phyloP scores from a whole-genome alignment of 2,797 vertebrate species.

The Pseudocheirus occidentalis region DNA sequence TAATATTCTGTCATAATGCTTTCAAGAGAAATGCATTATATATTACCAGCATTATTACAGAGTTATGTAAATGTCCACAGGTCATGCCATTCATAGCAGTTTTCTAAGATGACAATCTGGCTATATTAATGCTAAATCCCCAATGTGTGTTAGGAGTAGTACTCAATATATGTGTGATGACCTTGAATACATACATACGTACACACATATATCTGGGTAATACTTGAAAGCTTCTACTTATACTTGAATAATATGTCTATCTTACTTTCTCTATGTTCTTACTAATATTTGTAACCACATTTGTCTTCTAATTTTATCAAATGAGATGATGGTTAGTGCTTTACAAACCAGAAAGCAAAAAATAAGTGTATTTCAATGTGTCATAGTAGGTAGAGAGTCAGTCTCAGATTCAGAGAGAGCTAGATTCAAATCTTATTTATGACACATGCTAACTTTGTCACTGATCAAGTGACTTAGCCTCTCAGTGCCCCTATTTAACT shows the following conservation, averaged over 20 bases:
- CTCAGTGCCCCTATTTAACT: neutral
- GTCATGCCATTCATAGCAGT: neutral
- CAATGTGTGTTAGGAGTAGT: neutral
- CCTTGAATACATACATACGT: neutral
- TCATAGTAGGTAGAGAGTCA: neutral
- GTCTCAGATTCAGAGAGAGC: neutral
- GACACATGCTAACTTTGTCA: neutral
- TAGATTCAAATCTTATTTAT: neutral
- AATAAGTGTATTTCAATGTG: neutral
- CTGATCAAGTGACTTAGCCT: neutral
- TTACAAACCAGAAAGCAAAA: neutral
- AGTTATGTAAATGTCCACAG: neutral
- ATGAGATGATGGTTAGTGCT: neutral
- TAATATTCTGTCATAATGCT: slow-evolving; percentile 1
- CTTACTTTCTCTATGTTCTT: neutral
- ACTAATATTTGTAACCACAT: neutral
- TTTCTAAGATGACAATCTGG: neutral
- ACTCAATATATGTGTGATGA: neutral
- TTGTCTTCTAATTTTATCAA: neutral
- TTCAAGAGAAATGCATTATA: slow-evolving; percentile 2
- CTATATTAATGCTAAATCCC: neutral
- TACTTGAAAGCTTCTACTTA: neutral
- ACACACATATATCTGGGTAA: too few relatives aligned
- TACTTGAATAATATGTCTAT: neutral
- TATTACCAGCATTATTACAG: neutral